Base-by-base conservation (phyloP, 2,888 invertebrate species). In the Plutella xylostella region DNA sequence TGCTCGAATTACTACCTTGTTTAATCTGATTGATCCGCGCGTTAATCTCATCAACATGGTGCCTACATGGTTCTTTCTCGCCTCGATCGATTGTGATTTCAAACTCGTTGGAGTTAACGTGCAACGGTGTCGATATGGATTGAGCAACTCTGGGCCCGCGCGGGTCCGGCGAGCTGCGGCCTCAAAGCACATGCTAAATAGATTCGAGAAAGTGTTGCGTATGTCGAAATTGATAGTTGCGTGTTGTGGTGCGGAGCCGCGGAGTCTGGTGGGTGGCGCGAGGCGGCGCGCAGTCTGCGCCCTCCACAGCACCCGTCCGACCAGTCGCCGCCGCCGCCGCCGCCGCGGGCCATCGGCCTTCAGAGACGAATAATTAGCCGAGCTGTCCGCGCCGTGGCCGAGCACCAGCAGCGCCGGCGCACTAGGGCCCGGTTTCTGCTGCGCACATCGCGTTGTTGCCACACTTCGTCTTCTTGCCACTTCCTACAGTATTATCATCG, bases 271-370 rank as follows among this genome's bases (percentile, higher is more conserved):
- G 65, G 61, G 66, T 60, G 63, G 65, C 61, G 54, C 69, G 63
- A 72, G 82, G 80, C 82, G 82, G 79, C 82, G 79, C 80, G 83
- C 82, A 74, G 82, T 80, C 82, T 80, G 77, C 72, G 65, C 69
- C 75, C 74, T 77, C 78, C 78, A 79, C 75, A 69, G 71, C 82
- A 79, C 82, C 77, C 75, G 83, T 80, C 73, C 60, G 72, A 82
- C 82, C 77, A 80, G 82, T 82, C 80, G 76, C 74, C 65, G 69
- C 72, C 69, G 66, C 72, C 80, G 77, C 74, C 65, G 69, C 72
- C 68, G 79, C 82, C 82, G 72, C 78, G 69, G 80, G 83, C 80
- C 65, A 77, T 83, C 72, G 83, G 80, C 83, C 82, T 83, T 83
- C 82, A 67, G 53, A 76, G 69, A 72, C 72, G 67, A 78, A 79